Base-by-base conservation (phyloP, 2,888 invertebrate genomes). In the Ectropis crepuscularia region DNA sequence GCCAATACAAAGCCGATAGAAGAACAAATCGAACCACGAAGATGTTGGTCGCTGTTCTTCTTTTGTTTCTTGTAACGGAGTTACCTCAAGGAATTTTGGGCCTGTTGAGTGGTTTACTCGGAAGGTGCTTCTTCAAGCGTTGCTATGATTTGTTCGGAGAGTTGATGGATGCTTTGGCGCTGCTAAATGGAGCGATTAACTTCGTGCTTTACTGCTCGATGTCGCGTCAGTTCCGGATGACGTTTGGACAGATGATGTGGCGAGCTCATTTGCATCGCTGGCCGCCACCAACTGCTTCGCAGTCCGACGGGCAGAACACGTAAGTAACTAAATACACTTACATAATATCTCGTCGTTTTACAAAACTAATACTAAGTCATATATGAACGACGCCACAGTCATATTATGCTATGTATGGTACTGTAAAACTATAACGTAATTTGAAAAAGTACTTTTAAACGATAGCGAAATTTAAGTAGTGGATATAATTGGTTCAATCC, bases 171-270 rank as follows among this genome's bases (percentile, higher is more conserved):
- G 95, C 98, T 58, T 89, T 98, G 81, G 98, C 98, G 0, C 94
- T 99, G 49, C 93, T 98, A 67, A 99, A 98, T 86, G 97, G 98
- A 2, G 97, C 98, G 6, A 96, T 98, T 71, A 99, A 98, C 89
- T 99, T 99, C 83, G 96, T 98, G 60, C 94, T 99, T 37, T 99
- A 98, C 84, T 98, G 98, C 81, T 95, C 97, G 50, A 99, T 99
- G 98, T 98, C 98, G 69, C 94, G 97, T 69, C 98, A 98, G 93
- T 99, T 99, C 86, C 94, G 98, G 1, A 89, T 87, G 85, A 91
- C 92, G 16, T 92, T 92, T 65, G 86, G 92, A 1, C 91, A 90
- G 78, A 78, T 92, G 80, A 84, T 92, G 84, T 83, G 88, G 82
- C 80, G 89, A 70, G 90, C 93, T 11, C 93, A 94, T 16, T 72